Percentiles rank a stretch among this genome's conserved stretches.
These are phyloP conservation scores for Cylas formicarius DNA, from an alignment of 1,140 invertebrate genomes.

Conservation along the genomic window DNA sequence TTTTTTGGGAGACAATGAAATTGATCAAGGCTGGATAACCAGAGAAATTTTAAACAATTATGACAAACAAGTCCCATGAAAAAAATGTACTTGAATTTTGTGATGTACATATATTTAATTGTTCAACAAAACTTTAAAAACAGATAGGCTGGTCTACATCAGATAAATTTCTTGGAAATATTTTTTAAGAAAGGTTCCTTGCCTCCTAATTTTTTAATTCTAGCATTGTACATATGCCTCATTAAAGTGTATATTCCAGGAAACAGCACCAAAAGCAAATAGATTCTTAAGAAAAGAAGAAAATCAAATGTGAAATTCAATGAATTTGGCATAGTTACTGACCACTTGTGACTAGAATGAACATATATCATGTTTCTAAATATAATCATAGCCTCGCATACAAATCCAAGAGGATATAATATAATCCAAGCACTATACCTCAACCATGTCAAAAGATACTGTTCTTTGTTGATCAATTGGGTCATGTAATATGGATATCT, in stretches of 20 bases:
- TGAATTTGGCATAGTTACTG: slow-evolving; percentile 69
- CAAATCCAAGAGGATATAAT: slow-evolving; percentile 81
- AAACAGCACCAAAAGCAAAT: slow-evolving; percentile 68
- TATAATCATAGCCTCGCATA: slow-evolving; percentile 78
- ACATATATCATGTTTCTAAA: slow-evolving; percentile 81
- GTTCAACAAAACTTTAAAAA: no score
- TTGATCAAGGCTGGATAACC: no score
- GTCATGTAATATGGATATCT: slow-evolving; percentile 89
- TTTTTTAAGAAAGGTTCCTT: slow-evolving; percentile 27
- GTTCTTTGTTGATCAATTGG: slow-evolving; percentile 53
- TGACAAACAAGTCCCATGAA: no score
- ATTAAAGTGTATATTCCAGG: slow-evolving; percentile 69
- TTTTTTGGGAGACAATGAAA: no score
- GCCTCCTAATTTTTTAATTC: slow-evolving; percentile 53
- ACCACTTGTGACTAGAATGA: slow-evolving; percentile 74
- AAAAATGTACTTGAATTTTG: no score
- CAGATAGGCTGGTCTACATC: no score
- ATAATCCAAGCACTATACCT: slow-evolving; percentile 90
- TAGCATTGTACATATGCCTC: slow-evolving; percentile 67
- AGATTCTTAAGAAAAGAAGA: slow-evolving; percentile 68
- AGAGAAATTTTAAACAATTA: no score
- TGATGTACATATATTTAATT: no score
- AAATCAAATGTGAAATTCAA: slow-evolving; percentile 85
- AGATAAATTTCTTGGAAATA: no score
- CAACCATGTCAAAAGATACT: slow-evolving; percentile 74